Base-by-base conservation (phyloP, 1,140 invertebrate genomes). In the Bombus huntii region DNA sequence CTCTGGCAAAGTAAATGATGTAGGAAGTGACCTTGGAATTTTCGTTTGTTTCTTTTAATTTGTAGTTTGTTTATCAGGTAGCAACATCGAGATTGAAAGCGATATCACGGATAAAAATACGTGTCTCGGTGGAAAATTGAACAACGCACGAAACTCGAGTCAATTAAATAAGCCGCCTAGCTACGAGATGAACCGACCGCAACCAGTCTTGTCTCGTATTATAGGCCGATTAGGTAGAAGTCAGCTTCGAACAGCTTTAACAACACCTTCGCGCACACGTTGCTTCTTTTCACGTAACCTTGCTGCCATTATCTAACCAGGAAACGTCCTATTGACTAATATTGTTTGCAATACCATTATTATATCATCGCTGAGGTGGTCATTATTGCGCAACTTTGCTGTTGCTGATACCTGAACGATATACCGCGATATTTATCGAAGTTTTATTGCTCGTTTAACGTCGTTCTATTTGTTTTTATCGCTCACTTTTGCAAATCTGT, bases 291-390 rank as follows among this genome's bases (percentile, higher is more conserved):
- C 83, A 39, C 57, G 83, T 80, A 85, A 85, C 83, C 83, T 85
- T 72, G 68, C 68, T 25, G 83, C 28, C 77, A 85, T 85, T 85
- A 85, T 85, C 83, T 85, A 85, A 85, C 83, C 83, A 85, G 83
- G 83, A 85, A 85, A 80, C 83, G 77, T 85, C 77, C 77, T 85
- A 85, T 85, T 80, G 83, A 85, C 83, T 85, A 85, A 85, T 85
- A 80, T 85, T 85, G 83, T 85, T 85, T 85, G 76, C 77, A 77
- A 85, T 85, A 85, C 83, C 68, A 79, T 85, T 85, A 85, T 85
- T 85, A 80, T 85, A 71, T 85, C 83, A 85, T 65, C 83, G 57
- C 25, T 25, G 42, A 80, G 83, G 57, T 80, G 77, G 83, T 73
- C 83, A 85, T 85, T 80, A 73, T 85, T 85, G 42, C 83, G 57